Evolutionary conservation across 1,140 invertebrate species (phyloP).

Genomic region (Drosophila gunungcola): DNA sequence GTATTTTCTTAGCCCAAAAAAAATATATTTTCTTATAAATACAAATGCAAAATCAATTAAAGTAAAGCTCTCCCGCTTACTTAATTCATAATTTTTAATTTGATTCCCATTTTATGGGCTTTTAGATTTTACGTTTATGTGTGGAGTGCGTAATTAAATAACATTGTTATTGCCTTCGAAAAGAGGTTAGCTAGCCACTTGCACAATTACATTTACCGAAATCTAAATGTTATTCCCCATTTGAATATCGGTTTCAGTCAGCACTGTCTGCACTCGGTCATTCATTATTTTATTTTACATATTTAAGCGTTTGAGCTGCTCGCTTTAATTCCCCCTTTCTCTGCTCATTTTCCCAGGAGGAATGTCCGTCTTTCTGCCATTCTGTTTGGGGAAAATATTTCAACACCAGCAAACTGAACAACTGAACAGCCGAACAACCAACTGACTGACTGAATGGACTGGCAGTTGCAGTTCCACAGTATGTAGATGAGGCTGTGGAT

Average conservation of each 20-base stretch:
- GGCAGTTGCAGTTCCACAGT: constrained; percentile 38
- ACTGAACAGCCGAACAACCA: constrained; percentile 18
- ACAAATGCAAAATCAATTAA: no score
- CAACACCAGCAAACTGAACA: constrained; percentile 21
- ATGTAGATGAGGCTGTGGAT: constrained; percentile 16
- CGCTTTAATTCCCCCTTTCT: constrained; percentile 7
- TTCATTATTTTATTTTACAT: constrained; percentile 35
- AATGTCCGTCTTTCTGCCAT: constrained; percentile 29
- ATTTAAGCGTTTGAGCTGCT: constrained; percentile 31
- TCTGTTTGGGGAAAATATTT: constrained; percentile 44
- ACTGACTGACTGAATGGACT: constrained; percentile 19
- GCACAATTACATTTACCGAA: constrained; percentile 16
- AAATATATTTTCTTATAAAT: no score
- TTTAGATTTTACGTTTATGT: not conserved
- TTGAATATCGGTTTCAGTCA: constrained; percentile 26
- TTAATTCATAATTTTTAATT: no score
- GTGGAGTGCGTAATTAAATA: not conserved
- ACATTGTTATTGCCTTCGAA: not conserved
- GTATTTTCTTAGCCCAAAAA: no score
- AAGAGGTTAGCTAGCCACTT: not conserved
- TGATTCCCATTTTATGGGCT: no score
- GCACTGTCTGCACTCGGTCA: constrained; percentile 5
- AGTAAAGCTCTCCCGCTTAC: no score
- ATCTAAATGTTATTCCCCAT: not conserved
- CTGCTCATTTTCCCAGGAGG: constrained; percentile 1